Conservation (phyloP, 2,797 vertebrate species). For the Acanthurus tractus region DNA sequence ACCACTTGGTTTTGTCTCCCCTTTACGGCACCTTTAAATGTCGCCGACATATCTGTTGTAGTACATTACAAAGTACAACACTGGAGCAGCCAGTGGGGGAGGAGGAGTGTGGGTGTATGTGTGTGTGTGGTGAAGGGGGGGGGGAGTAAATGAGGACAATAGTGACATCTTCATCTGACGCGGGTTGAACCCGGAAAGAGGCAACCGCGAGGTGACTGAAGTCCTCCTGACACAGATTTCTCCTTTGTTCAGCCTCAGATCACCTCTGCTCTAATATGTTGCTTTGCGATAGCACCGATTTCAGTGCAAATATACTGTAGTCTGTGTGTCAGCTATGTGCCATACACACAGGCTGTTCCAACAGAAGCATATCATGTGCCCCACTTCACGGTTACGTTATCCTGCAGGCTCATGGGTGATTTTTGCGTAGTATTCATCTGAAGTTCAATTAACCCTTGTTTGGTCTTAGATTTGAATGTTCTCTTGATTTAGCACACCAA, state of each 20-base stretch:
- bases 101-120: background rate
- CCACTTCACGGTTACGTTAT: background rate
- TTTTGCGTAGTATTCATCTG: background rate
- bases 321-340: background rate
- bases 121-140: background rate
- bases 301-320: background rate
- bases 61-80: slow-evolving; percentile 14
- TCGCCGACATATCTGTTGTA: background rate
- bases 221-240: slow-evolving; percentile 20
- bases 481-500: background rate
- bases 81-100: slow-evolving; percentile 6
- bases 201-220: slow-evolving; percentile 2
- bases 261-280: slow-evolving; percentile 11
- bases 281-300: background rate
- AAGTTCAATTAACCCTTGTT: background rate
- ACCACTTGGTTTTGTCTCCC: background rate
- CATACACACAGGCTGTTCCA: background rate
- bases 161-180: slow-evolving; percentile 60
- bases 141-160: slow-evolving; percentile 43
- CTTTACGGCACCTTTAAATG: background rate
- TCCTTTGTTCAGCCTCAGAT: background rate
- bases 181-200: slow-evolving; percentile 56
- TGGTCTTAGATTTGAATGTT: background rate
- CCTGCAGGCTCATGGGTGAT: background rate
- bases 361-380: background rate